Percentiles rank a stretch among this genome's conserved stretches.
These are phyloP conservation scores for Aix galericulata DNA, from an alignment of 2,113 vertebrate species.

Conservation along the genomic window DNA sequence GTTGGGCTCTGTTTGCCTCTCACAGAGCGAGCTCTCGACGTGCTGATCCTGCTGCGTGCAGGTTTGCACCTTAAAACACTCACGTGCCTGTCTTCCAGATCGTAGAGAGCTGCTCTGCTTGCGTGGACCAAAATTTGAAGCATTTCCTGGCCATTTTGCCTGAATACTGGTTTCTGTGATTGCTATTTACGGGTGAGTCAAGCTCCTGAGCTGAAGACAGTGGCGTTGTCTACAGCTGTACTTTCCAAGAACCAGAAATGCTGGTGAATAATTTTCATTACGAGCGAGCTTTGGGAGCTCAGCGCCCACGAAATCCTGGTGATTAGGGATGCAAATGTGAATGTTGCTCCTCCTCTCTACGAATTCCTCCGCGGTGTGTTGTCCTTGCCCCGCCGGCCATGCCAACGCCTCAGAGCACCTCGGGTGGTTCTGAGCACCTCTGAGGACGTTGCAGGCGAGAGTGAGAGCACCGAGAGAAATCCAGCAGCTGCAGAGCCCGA, in stretches of 20 bases:
- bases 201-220: not conserved
- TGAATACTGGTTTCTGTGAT: not conserved
- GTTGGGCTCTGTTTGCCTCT: not conserved
- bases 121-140: not conserved
- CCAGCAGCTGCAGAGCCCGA: accelerated
- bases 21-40: not conserved
- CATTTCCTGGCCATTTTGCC: not conserved
- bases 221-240: accelerated
- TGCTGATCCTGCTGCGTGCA: not conserved
- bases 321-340: not conserved
- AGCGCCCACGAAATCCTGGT: not conserved
- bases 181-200: not conserved
- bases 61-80: not conserved
- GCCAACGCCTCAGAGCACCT: not conserved
- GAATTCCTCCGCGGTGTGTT: not conserved
- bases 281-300: not conserved
- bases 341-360: not conserved
- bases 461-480: not conserved
- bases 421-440: not conserved
- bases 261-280: not conserved
- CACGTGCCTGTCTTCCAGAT: not conserved
- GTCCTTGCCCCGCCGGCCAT: not conserved
- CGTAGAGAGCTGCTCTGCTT: not conserved
- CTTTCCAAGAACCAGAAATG: not conserved
- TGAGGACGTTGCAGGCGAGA: accelerated